Evolutionary conservation across 2,797 vertebrate genomes (phyloP).

Genomic region (Mastacembelus armatus): DNA sequence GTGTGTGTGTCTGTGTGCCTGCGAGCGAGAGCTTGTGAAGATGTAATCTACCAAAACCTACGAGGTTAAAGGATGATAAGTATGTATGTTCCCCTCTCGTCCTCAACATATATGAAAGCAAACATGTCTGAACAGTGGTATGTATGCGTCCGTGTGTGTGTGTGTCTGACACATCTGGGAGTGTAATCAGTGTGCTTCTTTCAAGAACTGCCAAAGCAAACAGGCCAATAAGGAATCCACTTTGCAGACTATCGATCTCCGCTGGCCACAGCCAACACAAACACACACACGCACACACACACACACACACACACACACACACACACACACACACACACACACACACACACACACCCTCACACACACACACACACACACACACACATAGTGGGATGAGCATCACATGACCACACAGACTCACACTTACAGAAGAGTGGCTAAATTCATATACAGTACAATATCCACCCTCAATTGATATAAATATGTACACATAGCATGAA

Average conservation of each 20-base stretch:
- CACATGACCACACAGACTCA: slow-evolving; percentile 81
- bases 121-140: slow-evolving; percentile 44
- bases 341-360: slow-evolving; percentile 68
- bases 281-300: slow-evolving; percentile 79
- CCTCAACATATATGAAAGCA: slow-evolving; percentile 64
- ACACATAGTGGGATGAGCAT: slow-evolving; percentile 25
- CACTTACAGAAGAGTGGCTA: slow-evolving; percentile 15
- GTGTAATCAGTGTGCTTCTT: slow-evolving; percentile 96
- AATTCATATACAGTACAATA: slow-evolving; percentile 28
- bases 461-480: slow-evolving; percentile 25
- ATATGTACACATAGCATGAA: slow-evolving; percentile 11
- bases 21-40: slow-evolving; percentile 32
- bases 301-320: too few relatives aligned
- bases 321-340: too few relatives aligned
- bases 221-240: slow-evolving; percentile 99
- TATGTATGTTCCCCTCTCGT: slow-evolving; percentile 38
- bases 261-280: slow-evolving; percentile 93
- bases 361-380: slow-evolving; percentile 87
- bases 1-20: slow-evolving; percentile 1
- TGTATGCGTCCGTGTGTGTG: slow-evolving; percentile 30
- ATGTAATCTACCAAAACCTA: slow-evolving; percentile 58
- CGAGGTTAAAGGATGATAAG: slow-evolving; percentile 58
- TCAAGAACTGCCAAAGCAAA: slow-evolving; percentile 99
- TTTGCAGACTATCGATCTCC: slow-evolving; percentile 99
- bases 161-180: slow-evolving; percentile 96